Evolutionary conservation across 2,113 vertebrate species (phyloP), one percentile per base, ranked within the genome.

Genomic region (Aptenodytes patagonicus): DNA sequence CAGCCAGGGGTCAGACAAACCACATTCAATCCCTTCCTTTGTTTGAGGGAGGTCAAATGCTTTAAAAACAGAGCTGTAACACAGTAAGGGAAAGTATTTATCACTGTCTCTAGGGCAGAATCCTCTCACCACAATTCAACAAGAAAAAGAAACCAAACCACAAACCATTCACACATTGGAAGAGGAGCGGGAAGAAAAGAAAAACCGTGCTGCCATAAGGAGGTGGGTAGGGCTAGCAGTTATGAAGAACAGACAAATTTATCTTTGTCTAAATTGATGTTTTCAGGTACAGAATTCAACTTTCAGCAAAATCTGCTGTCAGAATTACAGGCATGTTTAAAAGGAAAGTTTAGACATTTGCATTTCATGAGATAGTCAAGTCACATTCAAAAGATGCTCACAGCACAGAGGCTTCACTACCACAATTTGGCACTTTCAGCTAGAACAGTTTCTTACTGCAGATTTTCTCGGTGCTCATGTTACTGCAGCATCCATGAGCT

Each of bases 361-460:
- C 94, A 95, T 93, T 97, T 96, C 89, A 91, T 95, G 84, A 95
- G 89, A 96, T 86, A 95, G 36, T 93, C 91, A 95, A 95, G 91
- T 97, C 95, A 97, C 95, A 95, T 96, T 97, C 96, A 93, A 83
- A 90, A 96, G 88, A 96, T 83, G 85, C 93, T 94, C 71, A 95
- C 91, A 96, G 96, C 94, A 96, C 64, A 87, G 93, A 96, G 95
- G 96, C 97, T 97, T 94, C 96, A 91, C 93, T 88, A 95, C 83
- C 84, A 92, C 93, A 55, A 65, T 97, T 97, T 96, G 97, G 97
- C 97, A 97, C 97, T 97, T 97, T 85, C 91, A 93, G 94, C 89
- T 90, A 95, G 84, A 96, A 93, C 62, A 89, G 76, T 75, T 95
- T 84, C 89, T 89, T 78, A 72, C 87, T 17, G 72, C 71, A 81